A percentile compares a stretch with the other conserved stretches of the same genome.
These are phyloP conservation scores for Pseudonaja textilis DNA, from an alignment of 2,113 vertebrate genomes.

Conservation along the genomic window DNA sequence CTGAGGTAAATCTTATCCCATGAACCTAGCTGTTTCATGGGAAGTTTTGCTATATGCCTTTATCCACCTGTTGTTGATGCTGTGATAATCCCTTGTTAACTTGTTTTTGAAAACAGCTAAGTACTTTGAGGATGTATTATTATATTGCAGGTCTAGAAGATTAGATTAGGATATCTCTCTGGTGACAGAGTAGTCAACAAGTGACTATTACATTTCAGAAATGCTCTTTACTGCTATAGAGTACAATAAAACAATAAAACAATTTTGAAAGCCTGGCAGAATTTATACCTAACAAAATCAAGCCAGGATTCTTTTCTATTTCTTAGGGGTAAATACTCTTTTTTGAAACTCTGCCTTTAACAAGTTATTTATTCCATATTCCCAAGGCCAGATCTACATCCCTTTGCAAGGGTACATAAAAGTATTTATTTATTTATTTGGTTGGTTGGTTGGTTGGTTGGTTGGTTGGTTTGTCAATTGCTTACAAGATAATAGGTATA, in stretches of 20 bases:
- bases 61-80: not conserved
- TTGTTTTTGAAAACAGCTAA: not conserved
- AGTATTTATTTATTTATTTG: too few relatives aligned
- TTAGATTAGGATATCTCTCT: not conserved
- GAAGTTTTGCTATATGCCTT: not conserved
- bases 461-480: too few relatives aligned
- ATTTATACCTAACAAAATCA: not conserved
- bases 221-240: not conserved
- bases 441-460: too few relatives aligned
- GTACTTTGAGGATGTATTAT: not conserved
- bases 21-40: not conserved
- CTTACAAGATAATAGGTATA: too few relatives aligned
- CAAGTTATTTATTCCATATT: not conserved
- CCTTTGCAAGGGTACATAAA: not conserved
- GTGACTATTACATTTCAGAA: not conserved
- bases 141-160: not conserved
- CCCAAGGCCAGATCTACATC: not conserved
- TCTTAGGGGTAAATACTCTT: not conserved
- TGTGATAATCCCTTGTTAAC: not conserved
- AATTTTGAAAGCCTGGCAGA: not conserved
- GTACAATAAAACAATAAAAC: not conserved
- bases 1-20: not conserved
- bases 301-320: not conserved
- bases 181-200: not conserved
- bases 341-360: not conserved